Base-by-base conservation (phyloP, 1,140 invertebrate species). In the Euura lappo region DNA sequence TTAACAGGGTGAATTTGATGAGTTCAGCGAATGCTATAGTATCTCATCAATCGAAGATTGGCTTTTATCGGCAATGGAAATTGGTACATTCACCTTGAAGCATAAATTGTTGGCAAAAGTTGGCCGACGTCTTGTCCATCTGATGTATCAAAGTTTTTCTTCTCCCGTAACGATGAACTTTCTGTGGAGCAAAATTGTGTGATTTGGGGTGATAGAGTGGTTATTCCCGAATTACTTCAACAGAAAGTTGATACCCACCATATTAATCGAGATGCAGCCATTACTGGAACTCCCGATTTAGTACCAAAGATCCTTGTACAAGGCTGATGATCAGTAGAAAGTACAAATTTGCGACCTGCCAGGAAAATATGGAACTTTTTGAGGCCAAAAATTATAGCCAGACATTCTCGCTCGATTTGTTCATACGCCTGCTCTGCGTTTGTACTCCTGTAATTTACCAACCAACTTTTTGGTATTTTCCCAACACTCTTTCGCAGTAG, bases 351-450 rank as follows among this genome's bases (percentile, higher is more conserved):
- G 13, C 42, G 46, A 10, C 72, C 72, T 73, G 72, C 75, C 5
- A 78, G 69, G 64, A 74, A 79, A 60, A 77, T 73, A 68, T 79
- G 74, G 71, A 81, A 84, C 43, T 75, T 70, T 72, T 83, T 75
- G 11, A 75, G 72, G 11, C 74, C 76, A 74, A 82, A 85, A 2
- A 85, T 76, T 8, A 87, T 72, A n/a, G 72, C 78, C 42, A 87
- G 69, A 7, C 76, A 79, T 72, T 88, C 83, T 72, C 85, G 85
- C 45, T 87, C 79, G 44, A 85, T 79, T 70, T 85, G 78, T 13
- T 76, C 45, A 77, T 86, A 86, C 43, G 80, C 79, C n/a, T 60
- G 67, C 71, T 84, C 78, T 10, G 76, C 51, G 2, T 65, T 13
- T 13, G 51, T 72, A 51, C 11, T 51, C 47, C 11, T 51, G 47